phyloP scores from a whole-genome alignment of 2,888 invertebrate species.

The Oconnorella tubifera region DNA sequence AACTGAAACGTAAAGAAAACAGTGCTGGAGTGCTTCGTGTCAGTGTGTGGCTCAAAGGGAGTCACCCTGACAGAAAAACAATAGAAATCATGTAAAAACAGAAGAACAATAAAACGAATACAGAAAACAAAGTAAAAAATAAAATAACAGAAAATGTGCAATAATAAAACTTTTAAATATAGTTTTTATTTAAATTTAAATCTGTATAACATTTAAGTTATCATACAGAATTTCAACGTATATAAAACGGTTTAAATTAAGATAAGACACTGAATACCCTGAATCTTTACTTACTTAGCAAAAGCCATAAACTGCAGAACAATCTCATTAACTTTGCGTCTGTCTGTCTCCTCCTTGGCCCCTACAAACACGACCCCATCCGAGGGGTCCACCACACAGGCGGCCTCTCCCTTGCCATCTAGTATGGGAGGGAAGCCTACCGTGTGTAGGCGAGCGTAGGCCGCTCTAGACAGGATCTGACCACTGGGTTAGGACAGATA shows the following conservation, averaged over 20 bases:
- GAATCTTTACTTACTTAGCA: slow-evolving; percentile 53
- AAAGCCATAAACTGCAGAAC: slow-evolving; percentile 59
- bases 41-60: slow-evolving; percentile 1
- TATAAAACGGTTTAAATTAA: not conserved
- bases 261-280: not conserved
- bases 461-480: slow-evolving; percentile 50
- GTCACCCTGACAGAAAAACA: slow-evolving; percentile 16
- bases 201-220: not conserved
- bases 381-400: slow-evolving; percentile 54
- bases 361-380: slow-evolving; percentile 41
- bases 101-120: not conserved
- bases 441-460: slow-evolving; percentile 53
- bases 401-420: slow-evolving; percentile 54
- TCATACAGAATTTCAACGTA: not conserved
- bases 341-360: slow-evolving; percentile 52
- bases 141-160: not conserved
- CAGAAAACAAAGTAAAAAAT: not conserved
- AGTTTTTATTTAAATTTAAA: not conserved
- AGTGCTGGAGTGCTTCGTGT: slow-evolving; percentile 28
- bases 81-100: no score
- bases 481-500: slow-evolving; percentile 28
- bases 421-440: slow-evolving; percentile 53
- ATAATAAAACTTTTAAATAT: not conserved
- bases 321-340: slow-evolving; percentile 57
- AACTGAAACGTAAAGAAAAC: slow-evolving; percentile 60